phyloP scores from a whole-genome alignment of 2,888 invertebrate species.

The Polietes domitor region DNA sequence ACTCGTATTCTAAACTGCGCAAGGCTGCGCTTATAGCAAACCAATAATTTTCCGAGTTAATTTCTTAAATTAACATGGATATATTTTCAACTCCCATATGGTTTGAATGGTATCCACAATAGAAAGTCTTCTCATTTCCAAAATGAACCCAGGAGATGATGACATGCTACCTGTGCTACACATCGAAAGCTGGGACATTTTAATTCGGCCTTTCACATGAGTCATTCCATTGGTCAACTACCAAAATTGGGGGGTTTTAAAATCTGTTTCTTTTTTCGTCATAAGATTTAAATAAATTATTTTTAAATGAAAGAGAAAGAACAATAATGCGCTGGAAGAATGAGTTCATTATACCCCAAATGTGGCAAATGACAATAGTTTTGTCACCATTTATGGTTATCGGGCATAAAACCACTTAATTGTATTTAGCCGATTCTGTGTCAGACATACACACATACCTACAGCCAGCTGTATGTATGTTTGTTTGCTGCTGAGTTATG shows the following conservation, averaged over 20 bases:
- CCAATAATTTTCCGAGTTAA: too few species aligned
- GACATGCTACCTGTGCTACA: too few species aligned
- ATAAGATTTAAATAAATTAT: neutral
- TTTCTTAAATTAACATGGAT: too few species aligned
- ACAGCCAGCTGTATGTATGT: neutral
- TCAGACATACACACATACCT: neutral
- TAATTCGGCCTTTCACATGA: too few species aligned
- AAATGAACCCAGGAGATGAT: too few species aligned
- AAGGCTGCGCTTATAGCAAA: too few species aligned
- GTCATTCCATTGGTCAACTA: neutral
- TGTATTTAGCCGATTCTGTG: neutral
- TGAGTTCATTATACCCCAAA: conserved; percentile 57
- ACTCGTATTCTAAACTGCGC: too few species aligned
- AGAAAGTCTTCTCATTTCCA: too few species aligned
- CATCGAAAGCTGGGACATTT: too few species aligned
- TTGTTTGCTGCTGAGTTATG: neutral
- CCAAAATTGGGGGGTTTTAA: neutral
- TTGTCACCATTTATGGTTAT: conserved; percentile 40
- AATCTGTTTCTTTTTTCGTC: neutral
- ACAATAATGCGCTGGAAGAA: neutral
- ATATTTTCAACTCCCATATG: too few species aligned
- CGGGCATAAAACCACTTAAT: conserved; percentile 51
- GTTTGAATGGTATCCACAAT: too few species aligned
- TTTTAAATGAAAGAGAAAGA: neutral
- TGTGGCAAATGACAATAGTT: conserved; percentile 52